phyloP scores from a whole-genome alignment of 2,888 invertebrate species.

The Suillia variegata region DNA sequence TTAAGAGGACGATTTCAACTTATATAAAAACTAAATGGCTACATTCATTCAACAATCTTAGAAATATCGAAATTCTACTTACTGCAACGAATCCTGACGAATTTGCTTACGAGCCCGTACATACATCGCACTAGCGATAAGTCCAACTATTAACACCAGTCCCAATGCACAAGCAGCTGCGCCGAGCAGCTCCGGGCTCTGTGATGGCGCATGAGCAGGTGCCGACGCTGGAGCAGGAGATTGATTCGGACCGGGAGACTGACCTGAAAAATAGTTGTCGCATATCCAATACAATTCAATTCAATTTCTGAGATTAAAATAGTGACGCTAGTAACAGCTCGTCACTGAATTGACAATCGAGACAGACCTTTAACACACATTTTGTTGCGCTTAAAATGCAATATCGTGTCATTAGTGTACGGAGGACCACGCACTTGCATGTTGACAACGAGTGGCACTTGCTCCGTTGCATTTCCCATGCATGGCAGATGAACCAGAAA shows the following conservation, averaged over 20 bases:
- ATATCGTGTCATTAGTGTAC: slow-evolving; percentile 73
- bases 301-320: background rate
- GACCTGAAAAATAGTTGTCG: slow-evolving; percentile 40
- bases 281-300: background rate
- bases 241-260: slow-evolving; percentile 71
- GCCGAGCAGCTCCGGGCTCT: slow-evolving; percentile 75
- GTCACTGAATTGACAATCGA: too few species aligned
- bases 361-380: slow-evolving; percentile 81
- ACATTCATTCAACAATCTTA: background rate
- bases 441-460: slow-evolving; percentile 81
- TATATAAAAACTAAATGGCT: background rate
- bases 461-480: slow-evolving; percentile 78
- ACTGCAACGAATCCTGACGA: slow-evolving; percentile 60
- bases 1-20: too few species aligned
- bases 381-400: slow-evolving; percentile 84
- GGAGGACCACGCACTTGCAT: slow-evolving; percentile 79
- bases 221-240: slow-evolving; percentile 73
- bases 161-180: slow-evolving; percentile 82
- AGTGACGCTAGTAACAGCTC: background rate
- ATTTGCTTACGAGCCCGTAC: slow-evolving; percentile 60
- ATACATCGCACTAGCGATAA: slow-evolving; percentile 61
- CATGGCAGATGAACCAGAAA: slow-evolving; percentile 83
- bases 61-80: too few species aligned
- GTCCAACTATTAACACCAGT: slow-evolving; percentile 55
- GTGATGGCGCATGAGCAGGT: slow-evolving; percentile 70